phyloP scores from a whole-genome alignment of 2,797 vertebrate genomes.

The Cottoperca gobio region DNA sequence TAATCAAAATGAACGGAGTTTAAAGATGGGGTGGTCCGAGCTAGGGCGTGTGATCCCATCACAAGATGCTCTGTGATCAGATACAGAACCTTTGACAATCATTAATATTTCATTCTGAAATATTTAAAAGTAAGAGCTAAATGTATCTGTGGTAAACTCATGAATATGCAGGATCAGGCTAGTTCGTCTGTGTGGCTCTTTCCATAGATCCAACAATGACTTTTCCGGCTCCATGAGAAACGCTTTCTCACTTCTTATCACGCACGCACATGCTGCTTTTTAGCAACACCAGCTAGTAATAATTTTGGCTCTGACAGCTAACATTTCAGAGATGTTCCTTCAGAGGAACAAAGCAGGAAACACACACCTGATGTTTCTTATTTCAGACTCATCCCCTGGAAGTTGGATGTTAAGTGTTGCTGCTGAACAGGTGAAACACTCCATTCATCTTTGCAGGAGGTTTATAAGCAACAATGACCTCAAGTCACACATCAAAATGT shows the following conservation, averaged over 20 bases:
- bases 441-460: background rate
- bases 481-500: no score
- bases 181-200: background rate
- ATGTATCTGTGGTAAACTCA: background rate
- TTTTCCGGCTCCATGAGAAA: background rate
- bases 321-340: no score
- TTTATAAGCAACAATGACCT: no score
- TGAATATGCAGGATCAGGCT: background rate
- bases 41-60: no score
- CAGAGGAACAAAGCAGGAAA: background rate
- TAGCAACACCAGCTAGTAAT: no score
- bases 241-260: no score
- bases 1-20: no score
- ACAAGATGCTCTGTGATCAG: no score
- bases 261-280: no score
- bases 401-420: background rate
- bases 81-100: background rate
- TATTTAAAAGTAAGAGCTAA: conserved; percentile 6
- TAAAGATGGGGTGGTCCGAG: no score
- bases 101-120: conserved; percentile 10
- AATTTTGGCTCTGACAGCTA: no score
- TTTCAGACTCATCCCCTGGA: background rate
- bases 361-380: background rate
- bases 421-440: background rate
- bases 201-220: background rate